Evolutionary conservation across 2,888 invertebrate genomes (phyloP).

Genomic region (Helobdella robusta): DNA sequence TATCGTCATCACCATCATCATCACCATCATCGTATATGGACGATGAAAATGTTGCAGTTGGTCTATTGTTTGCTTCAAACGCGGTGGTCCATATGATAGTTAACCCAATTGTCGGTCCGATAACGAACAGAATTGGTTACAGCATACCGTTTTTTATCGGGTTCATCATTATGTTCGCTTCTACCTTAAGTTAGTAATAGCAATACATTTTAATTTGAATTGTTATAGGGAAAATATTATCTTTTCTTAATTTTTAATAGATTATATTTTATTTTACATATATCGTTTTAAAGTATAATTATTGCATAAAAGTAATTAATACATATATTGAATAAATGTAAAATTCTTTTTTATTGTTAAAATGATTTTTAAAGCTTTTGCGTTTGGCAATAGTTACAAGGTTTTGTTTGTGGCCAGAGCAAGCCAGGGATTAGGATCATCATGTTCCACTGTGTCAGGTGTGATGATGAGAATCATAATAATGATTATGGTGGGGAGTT

Average conservation of each 20-base stretch:
- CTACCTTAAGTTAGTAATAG: conserved; percentile 88
- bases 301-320: too few species aligned
- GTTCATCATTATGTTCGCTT: conserved; percentile 94
- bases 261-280: too few species aligned
- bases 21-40: too few species aligned
- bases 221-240: too few species aligned
- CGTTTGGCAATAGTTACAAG: conserved; percentile 86
- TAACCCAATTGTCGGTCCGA: conserved; percentile 92
- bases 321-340: too few species aligned
- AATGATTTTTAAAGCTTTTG: conserved; percentile 74
- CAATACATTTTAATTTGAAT: too few species aligned
- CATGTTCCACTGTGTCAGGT: conserved; percentile 93
- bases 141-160: conserved; percentile 99
- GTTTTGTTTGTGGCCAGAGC: conserved; percentile 89
- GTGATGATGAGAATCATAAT: too few species aligned
- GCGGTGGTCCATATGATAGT: conserved; percentile 91
- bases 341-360: too few species aligned
- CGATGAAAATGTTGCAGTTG: conserved; percentile 89
- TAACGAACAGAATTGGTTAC: conserved; percentile 97
- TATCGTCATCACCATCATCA: too few species aligned
- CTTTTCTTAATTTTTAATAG: too few species aligned
- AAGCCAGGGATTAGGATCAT: conserved; percentile 93
- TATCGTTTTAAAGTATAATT: too few species aligned
- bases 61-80: conserved; percentile 96
- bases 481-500: too few species aligned